These are phyloP conservation scores for Sparus aurata DNA, from an alignment of 2,797 vertebrate genomes.

Conservation along the genomic window DNA sequence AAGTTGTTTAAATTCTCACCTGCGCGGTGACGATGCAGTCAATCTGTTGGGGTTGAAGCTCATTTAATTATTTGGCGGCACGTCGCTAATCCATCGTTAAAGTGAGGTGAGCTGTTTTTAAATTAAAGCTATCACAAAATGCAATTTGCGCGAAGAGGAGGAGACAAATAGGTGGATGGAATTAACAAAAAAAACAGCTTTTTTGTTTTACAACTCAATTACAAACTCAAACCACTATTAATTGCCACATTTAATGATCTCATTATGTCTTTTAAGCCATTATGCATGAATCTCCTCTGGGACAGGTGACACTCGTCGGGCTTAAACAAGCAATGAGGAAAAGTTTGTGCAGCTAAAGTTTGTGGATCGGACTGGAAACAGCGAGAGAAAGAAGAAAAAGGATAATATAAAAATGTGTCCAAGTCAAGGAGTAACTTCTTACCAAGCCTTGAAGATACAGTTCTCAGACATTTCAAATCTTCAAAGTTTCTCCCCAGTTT, in stretches of 20 bases:
- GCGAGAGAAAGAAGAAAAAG: neutral
- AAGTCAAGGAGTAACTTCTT: neutral
- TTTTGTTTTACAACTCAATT: no score
- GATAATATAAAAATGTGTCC: neutral
- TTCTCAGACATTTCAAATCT: neutral
- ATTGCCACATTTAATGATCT: neutral
- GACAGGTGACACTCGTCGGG: neutral
- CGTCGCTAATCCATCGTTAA: neutral
- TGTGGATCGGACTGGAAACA: neutral
- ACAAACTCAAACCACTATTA: neutral
- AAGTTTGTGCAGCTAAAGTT: neutral
- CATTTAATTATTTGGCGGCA: neutral
- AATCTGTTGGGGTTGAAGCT: neutral
- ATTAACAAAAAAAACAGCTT: neutral
- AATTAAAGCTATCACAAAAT: neutral
- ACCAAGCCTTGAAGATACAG: neutral
- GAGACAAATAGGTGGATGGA: neutral
- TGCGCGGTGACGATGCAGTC: neutral
- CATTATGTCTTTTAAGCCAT: neutral
- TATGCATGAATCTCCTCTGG: neutral
- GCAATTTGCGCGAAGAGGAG: neutral
- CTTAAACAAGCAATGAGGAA: neutral
- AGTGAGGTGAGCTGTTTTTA: neutral
- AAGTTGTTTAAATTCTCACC: conserved; percentile 1
- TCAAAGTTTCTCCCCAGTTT: neutral